These are phyloP conservation scores for Colaptes auratus DNA, from an alignment of 2,113 vertebrate species.

Conservation along the genomic window DNA sequence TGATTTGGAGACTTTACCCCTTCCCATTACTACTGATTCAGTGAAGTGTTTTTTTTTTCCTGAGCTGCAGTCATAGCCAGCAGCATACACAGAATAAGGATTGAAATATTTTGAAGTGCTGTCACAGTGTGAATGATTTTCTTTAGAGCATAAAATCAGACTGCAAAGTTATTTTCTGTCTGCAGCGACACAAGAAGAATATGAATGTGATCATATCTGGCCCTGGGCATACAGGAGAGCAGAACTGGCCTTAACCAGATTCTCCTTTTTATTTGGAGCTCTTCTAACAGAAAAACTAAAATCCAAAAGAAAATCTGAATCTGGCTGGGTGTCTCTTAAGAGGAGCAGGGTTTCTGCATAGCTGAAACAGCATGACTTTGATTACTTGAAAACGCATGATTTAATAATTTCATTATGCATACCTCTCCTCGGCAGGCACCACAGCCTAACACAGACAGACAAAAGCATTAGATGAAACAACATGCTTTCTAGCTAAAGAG, in stretches of 20 bases:
- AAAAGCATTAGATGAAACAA: conserved; percentile 52
- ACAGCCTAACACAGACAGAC: conserved; percentile 51
- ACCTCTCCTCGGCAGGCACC: conserved; percentile 54
- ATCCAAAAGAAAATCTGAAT: conserved; percentile 38
- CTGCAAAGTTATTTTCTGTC: conserved; percentile 60
- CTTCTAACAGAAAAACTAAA: conserved; percentile 37
- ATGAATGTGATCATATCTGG: conserved; percentile 51
- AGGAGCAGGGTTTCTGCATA: conserved; percentile 53
- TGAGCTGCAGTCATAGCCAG: conserved; percentile 49
- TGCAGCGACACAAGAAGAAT: conserved; percentile 49
- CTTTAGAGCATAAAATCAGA: conserved; percentile 63
- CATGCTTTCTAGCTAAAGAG: conserved; percentile 6
- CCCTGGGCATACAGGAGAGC: conserved; percentile 12
- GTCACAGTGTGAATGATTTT: conserved; percentile 65
- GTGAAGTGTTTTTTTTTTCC: background rate
- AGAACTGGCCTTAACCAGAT: conserved; percentile 32
- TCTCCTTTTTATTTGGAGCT: background rate
- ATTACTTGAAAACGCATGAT: conserved; percentile 50
- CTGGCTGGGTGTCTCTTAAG: background rate
- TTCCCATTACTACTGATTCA: conserved; percentile 31
- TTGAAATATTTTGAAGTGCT: conserved; percentile 69
- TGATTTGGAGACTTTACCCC: conserved; percentile 21
- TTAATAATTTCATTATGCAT: conserved; percentile 66
- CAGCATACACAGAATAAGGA: conserved; percentile 53
- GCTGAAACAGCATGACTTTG: conserved; percentile 50